phyloP scores from a whole-genome alignment of 2,113 vertebrate genomes.

The Centropristis striata region DNA sequence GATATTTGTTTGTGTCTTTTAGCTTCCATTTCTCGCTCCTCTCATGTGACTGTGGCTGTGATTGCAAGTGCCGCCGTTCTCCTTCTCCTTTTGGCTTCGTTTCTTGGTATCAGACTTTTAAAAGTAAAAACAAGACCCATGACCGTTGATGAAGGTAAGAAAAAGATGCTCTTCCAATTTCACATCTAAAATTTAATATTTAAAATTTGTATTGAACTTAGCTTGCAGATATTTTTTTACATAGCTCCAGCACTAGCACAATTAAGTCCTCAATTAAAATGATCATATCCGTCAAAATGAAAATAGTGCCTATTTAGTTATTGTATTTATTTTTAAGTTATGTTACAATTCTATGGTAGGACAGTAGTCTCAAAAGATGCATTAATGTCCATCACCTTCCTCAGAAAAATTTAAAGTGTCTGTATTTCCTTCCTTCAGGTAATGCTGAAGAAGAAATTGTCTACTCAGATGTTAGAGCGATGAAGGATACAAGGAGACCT shows the following conservation, averaged over 20 bases:
- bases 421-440: constrained; percentile 22
- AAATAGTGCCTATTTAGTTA: no score
- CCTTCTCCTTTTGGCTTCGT: constrained; percentile 8
- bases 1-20: constrained; percentile 6
- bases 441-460: constrained; percentile 13
- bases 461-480: constrained; percentile 46
- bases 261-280: no score
- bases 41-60: neutral
- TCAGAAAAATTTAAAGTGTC: neutral
- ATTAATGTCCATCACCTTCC: no score
- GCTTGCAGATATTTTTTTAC: no score
- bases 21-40: neutral
- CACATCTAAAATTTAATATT: neutral
- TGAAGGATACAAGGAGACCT: no score
- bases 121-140: neutral
- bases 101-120: constrained; percentile 8
- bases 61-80: neutral
- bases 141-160: constrained; percentile 7
- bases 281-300: no score
- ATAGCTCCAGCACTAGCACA: no score
- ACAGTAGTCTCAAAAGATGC: no score
- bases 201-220: no score
- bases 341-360: no score
- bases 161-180: neutral
- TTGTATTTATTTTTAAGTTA: no score